phyloP scores from a whole-genome alignment of 2,797 vertebrate species.

The Sebastes alutus region DNA sequence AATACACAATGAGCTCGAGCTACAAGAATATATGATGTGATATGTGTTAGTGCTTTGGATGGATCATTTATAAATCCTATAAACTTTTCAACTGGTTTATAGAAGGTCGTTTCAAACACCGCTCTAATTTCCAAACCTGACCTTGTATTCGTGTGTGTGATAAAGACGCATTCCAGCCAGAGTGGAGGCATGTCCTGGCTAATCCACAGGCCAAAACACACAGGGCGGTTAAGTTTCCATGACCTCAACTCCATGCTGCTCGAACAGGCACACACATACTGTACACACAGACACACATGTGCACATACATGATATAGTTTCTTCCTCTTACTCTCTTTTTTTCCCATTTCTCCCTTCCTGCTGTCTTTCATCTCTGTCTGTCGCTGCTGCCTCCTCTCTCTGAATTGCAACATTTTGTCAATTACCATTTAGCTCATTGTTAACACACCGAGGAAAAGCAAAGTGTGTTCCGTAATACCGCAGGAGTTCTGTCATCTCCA shows the following conservation, averaged over 20 bases:
- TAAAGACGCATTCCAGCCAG: conserved; percentile 64
- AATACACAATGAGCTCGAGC: conserved; percentile 39
- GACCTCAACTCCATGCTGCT: conserved; percentile 72
- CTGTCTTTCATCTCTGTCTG: conserved; percentile 28
- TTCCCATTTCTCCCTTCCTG: conserved; percentile 8
- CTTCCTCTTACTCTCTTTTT: background rate
- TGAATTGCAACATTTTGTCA: conserved; percentile 57
- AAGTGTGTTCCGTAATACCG: conserved; percentile 53
- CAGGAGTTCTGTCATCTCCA: conserved; percentile 67
- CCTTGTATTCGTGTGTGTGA: conserved; percentile 42
- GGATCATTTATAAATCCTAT: conserved; percentile 30
- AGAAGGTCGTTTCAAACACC: conserved; percentile 40
- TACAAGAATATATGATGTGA: conserved; percentile 27
- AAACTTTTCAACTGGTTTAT: conserved; percentile 32
- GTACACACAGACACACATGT: background rate
- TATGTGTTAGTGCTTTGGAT: conserved; percentile 24
- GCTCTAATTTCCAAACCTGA: conserved; percentile 39
- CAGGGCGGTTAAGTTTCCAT: conserved; percentile 73
- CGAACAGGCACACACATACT: conserved; percentile 25
- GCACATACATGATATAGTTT: conserved; percentile 10
- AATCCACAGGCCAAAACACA: conserved; percentile 68
- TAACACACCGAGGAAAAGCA: conserved; percentile 57
- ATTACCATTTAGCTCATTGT: conserved; percentile 59
- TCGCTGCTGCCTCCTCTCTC: conserved; percentile 10
- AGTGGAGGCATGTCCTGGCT: conserved; percentile 69